Conservation (phyloP, 2,113 vertebrate species). For the Melanotaenia duboulayi region DNA sequence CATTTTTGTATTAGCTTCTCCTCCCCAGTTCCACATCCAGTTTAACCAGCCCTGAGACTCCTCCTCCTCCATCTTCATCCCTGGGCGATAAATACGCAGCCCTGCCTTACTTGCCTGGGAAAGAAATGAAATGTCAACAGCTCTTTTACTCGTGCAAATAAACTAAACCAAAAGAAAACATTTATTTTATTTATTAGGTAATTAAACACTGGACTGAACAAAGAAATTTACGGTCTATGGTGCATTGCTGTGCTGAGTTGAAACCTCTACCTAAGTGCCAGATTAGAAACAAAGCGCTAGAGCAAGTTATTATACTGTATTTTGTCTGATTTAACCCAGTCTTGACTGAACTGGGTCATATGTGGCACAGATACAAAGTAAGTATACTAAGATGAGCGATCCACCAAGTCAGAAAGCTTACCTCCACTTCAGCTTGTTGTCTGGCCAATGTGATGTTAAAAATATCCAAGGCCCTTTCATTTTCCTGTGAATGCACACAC, state of each 20-base stretch:
- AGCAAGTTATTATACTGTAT: background rate
- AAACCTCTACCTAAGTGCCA: background rate
- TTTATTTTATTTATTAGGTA: too few species aligned
- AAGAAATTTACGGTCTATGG: too few species aligned
- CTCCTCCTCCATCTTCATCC: constrained; percentile 89
- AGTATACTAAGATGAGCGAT: background rate
- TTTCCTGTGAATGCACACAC: constrained; percentile 80
- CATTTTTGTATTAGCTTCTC: constrained; percentile 65
- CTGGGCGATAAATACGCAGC: constrained; percentile 89
- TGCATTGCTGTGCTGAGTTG: background rate
- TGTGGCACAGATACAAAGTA: background rate
- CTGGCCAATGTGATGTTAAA: constrained; percentile 97
- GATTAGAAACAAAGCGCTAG: background rate
- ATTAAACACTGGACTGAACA: too few species aligned
- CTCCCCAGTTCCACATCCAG: constrained; percentile 94
- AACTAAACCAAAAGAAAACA: background rate
- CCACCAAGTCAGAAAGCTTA: constrained; percentile 61
- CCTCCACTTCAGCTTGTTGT: constrained; percentile 98
- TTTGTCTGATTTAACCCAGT: background rate
- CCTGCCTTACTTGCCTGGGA: constrained; percentile 90
- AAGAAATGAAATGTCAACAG: background rate
- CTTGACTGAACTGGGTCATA: background rate
- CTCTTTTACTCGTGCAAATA: background rate
- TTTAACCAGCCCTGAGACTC: constrained; percentile 90
- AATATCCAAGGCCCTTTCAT: constrained; percentile 92